Percentiles rank a stretch among this genome's conserved stretches.
Conservation (phyloP, 2,113 vertebrate species). For the Condylura cristata region DNA sequence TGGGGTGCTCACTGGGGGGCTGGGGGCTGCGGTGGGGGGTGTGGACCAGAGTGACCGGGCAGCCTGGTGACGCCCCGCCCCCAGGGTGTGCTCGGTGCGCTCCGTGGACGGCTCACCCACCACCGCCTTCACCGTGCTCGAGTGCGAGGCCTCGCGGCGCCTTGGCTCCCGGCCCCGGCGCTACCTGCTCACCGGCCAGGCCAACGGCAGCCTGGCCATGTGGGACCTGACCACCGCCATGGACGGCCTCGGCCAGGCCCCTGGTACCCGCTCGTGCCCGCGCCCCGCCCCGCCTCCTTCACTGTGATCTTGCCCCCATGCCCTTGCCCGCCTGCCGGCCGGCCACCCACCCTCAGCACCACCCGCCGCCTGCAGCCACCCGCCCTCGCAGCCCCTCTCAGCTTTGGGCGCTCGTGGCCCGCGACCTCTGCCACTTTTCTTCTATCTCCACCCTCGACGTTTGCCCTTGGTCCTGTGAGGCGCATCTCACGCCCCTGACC, state of each 20-base stretch:
- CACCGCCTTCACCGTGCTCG: constrained; percentile 93
- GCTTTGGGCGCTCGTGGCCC: not conserved
- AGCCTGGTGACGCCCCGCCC: not conserved
- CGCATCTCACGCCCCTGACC: not conserved
- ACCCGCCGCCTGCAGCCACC: too few relatives aligned
- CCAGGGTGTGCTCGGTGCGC: constrained; percentile 92
- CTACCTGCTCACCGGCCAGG: constrained; percentile 93
- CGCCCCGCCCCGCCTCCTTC: not conserved
- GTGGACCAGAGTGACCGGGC: not conserved
- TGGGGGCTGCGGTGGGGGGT: not conserved
- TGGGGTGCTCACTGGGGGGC: not conserved
- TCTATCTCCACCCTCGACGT: not conserved
- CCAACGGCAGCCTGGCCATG: constrained; percentile 95
- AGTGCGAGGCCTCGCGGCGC: constrained; percentile 94
- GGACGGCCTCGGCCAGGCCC: constrained; percentile 85
- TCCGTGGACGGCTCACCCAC: constrained; percentile 91
- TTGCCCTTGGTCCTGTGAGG: not conserved
- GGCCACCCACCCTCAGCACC: too few relatives aligned
- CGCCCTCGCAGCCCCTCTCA: not conserved
- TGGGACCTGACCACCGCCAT: constrained; percentile 96
- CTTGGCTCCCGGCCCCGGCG: constrained; percentile 91
- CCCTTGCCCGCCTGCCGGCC: too few relatives aligned
- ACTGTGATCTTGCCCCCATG: not conserved
- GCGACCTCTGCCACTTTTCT: not conserved
- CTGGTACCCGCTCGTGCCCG: constrained; percentile 56